phyloP scores from a whole-genome alignment of 1,140 invertebrate genomes.

The Battus philenor region DNA sequence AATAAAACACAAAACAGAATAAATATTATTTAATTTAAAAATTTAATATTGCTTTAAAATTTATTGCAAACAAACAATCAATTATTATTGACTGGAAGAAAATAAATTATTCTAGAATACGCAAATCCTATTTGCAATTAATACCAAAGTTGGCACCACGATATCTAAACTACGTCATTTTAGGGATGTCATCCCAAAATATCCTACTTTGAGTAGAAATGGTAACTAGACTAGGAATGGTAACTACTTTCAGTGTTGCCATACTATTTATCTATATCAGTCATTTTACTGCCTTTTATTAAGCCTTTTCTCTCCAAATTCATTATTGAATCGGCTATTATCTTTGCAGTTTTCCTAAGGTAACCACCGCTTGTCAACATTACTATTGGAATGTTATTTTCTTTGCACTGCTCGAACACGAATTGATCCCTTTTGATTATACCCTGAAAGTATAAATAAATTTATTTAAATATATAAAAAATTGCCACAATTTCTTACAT shows the following conservation, averaged over 20 bases:
- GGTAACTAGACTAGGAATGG: too few species aligned
- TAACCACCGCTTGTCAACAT: constrained; percentile 95
- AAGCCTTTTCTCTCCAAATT: constrained; percentile 9
- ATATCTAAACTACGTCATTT: constrained; percentile 22
- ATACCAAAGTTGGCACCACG: constrained; percentile 23
- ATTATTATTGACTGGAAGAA: constrained; percentile 4
- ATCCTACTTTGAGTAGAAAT: too few species aligned
- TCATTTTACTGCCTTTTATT: constrained; percentile 15
- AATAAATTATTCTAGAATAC: not conserved
- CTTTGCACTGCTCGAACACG: constrained; percentile 84
- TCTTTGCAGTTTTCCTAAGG: constrained; percentile 82
- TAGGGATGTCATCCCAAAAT: too few species aligned
- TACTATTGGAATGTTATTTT: constrained; percentile 84
- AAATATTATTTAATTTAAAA: constrained; percentile 22
- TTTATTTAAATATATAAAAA: too few species aligned
- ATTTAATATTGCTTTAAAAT: constrained; percentile 10
- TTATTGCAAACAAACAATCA: not conserved
- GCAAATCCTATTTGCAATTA: constrained; percentile 28
- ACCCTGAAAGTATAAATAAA: too few species aligned
- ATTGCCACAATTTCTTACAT: too few species aligned
- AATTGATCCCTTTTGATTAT: constrained; percentile 89
- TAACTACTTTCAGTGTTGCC: not conserved
- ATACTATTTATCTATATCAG: constrained; percentile 20
- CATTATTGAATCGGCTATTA: constrained; percentile 88
- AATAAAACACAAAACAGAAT: constrained; percentile 19